A percentile compares a stretch with the other conserved stretches of the same genome.
These are phyloP conservation scores for Erethizon dorsatum DNA, from an alignment of 2,797 vertebrate species.

Conservation along the genomic window DNA sequence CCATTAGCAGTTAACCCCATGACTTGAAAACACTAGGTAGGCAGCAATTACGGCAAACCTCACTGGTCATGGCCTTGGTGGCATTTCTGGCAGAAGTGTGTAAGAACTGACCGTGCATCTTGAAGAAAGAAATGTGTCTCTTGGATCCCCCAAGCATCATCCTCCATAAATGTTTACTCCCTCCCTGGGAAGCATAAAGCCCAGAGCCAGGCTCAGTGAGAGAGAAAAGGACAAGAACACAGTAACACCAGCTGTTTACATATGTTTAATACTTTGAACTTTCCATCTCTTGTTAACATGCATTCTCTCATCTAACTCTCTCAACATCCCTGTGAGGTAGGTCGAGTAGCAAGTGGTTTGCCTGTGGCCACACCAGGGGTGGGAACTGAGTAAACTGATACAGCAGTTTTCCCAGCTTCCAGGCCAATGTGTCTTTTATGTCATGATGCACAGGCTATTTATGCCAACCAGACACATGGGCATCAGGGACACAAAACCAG, in stretches of 20 bases:
- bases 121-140: neutral
- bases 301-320: neutral
- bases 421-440: neutral
- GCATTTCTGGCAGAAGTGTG: neutral
- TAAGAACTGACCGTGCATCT: neutral
- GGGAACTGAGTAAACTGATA: neutral
- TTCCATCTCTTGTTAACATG: neutral
- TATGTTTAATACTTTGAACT: slow-evolving; percentile 67
- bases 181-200: neutral
- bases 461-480: neutral
- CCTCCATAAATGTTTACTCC: neutral
- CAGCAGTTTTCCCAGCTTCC: neutral
- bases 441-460: neutral
- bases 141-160: neutral
- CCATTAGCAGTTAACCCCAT: neutral
- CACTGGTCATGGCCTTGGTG: neutral
- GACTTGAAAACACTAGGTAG: neutral
- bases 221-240: neutral
- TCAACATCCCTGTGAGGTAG: slow-evolving; percentile 72
- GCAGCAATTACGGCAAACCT: neutral
- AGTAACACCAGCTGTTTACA: neutral
- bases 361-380: neutral
- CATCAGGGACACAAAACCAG: neutral
- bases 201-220: neutral
- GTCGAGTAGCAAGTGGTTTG: neutral